Evolutionary conservation across 2,113 vertebrate genomes (phyloP).

Genomic region (Chaenocephalus aceratus): DNA sequence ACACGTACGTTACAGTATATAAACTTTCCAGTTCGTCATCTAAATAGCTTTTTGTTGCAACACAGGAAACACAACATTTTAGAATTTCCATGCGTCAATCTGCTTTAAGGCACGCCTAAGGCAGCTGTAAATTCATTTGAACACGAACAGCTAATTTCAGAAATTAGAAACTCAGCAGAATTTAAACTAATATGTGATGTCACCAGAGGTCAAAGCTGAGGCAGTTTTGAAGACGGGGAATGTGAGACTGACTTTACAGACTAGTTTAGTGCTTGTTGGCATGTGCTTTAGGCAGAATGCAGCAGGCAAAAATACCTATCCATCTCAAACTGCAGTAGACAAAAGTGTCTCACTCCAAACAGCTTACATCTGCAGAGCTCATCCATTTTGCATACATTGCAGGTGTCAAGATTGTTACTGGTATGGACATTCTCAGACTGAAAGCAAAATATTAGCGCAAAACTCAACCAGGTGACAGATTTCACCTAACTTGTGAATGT

Average conservation of each 20-base stretch:
- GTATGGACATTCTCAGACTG: background rate
- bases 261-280: background rate
- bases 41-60: background rate
- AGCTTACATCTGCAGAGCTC: background rate
- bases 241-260: background rate
- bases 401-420: background rate
- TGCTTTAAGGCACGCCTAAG: background rate
- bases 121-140: constrained; percentile 1
- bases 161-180: constrained; percentile 3
- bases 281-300: background rate
- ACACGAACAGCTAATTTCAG: background rate
- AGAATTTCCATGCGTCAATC: constrained; percentile 35
- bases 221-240: background rate
- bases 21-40: constrained; percentile 21
- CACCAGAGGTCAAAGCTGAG: background rate
- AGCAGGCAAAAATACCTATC: background rate
- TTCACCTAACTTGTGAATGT: background rate
- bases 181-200: constrained; percentile 2
- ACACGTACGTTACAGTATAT: background rate
- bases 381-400: background rate
- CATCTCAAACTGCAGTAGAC: background rate
- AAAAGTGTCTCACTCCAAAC: background rate
- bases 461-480: background rate
- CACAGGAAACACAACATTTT: constrained; percentile 7
- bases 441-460: background rate